Evolutionary conservation across 2,113 vertebrate genomes (phyloP), one percentile per base, ranked within the genome.

Genomic region (Ictalurus furcatus): DNA sequence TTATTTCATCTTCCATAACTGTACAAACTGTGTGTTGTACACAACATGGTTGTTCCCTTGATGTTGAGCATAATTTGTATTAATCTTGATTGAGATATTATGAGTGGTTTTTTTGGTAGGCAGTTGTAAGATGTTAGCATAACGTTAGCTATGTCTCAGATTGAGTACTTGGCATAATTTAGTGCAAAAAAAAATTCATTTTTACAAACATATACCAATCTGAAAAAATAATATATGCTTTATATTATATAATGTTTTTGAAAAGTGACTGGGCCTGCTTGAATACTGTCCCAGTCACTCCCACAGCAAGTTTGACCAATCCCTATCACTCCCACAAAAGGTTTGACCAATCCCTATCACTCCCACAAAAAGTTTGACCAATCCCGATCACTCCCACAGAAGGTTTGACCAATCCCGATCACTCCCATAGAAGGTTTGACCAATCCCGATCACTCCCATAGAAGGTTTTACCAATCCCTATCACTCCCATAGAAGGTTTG

Each of bases 251-350:
- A 48, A 48, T 71, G 69, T 44, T 76, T 76, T 76, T 4, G 8
- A 23, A 23, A 8, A 44, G 19, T 2, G 48, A 25, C 40, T 78
- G n/a, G n/a, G 14, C 69, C 69, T 19, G 14, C 14, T 30, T 34
- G 5, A 71, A 71, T 2, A 37, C 30, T 17, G 0, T 52, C 25
- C 76, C 11, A 3, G 12, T 40, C 21, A 44, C 9, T 44, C 23
- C 44, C 23, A 13, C 0, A 28, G 4, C 0, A 48, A 0, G 8
- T 28, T 3, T 78, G 40, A 13, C 40, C 74, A 52, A 48, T 28
- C 13, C 8, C 4, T 0, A 52, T 78, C 40, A 44, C 21, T 48
- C 23, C 40, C 4, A 1, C 0, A 13, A 40, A 23, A 13, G 1
- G 48, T 48, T 14, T 52, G 11, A 78, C 74, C 25, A 79, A 17